A percentile compares a stretch with the other conserved stretches of the same genome.
Evolutionary conservation across 2,797 vertebrate species (phyloP).

Genomic region (Gorsachius magnificus): DNA sequence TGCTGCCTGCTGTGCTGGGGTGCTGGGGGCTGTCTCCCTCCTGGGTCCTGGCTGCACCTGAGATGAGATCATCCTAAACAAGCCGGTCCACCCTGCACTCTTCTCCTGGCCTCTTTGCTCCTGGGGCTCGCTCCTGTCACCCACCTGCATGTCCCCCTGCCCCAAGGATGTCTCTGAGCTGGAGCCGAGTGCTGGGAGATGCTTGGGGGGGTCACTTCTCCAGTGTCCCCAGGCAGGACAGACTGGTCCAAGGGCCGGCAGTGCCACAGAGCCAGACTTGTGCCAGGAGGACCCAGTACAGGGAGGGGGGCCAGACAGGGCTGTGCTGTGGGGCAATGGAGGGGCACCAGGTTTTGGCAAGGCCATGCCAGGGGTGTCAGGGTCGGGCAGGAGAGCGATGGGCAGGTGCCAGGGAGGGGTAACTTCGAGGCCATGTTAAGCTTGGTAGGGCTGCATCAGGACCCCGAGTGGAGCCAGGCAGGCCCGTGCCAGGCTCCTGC

Average conservation of each 20-base stretch:
- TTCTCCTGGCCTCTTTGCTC: neutral
- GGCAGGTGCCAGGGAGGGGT: neutral
- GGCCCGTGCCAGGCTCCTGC: neutral
- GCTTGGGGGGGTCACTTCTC: neutral
- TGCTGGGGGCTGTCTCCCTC: neutral
- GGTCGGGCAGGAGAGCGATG: neutral
- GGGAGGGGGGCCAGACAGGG: neutral
- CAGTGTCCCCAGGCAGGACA: neutral
- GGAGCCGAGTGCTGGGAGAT: neutral
- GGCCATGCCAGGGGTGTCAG: neutral
- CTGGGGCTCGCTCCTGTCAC: neutral
- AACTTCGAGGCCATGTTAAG: neutral
- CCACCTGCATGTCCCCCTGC: accelerated
- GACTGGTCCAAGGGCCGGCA: neutral
- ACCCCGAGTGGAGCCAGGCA: neutral
- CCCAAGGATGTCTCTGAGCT: accelerated
- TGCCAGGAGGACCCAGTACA: neutral
- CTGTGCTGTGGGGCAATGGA: neutral
- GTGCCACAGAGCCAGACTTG: neutral
- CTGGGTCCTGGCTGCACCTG: neutral
- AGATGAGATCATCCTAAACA: neutral
- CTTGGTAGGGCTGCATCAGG: neutral
- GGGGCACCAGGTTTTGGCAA: neutral
- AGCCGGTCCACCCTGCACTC: accelerated
- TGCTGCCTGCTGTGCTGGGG: neutral